Evolutionary conservation across 2,113 vertebrate genomes (phyloP).

Genomic region (Poeciliopsis retropinna): DNA sequence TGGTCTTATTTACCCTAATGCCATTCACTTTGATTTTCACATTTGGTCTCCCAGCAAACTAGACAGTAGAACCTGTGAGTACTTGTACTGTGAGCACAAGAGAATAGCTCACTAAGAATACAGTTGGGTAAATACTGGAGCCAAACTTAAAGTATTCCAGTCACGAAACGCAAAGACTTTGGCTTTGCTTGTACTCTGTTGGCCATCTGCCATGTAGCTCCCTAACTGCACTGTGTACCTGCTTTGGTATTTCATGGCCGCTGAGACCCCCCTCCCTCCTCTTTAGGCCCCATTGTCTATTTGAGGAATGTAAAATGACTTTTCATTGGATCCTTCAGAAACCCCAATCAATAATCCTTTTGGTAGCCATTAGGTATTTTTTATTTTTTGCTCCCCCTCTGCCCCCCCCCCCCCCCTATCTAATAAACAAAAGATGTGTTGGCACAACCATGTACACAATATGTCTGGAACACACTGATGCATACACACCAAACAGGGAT

Average conservation of each 20-base stretch:
- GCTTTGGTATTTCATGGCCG: slow-evolving; percentile 66
- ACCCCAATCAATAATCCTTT: slow-evolving; percentile 71
- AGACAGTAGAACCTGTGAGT: slow-evolving; percentile 50
- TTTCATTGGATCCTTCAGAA: slow-evolving; percentile 67
- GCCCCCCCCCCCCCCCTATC: slow-evolving; percentile 5
- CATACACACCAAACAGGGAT: slow-evolving; percentile 71
- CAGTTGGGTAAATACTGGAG: slow-evolving; percentile 27
- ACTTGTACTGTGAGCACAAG: slow-evolving; percentile 48
- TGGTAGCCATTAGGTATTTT: slow-evolving; percentile 49
- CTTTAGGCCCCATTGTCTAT: slow-evolving; percentile 73
- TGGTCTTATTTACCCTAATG: slow-evolving; percentile 84
- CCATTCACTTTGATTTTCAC: slow-evolving; percentile 85
- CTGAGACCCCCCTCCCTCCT: slow-evolving; percentile 76
- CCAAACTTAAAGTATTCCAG: slow-evolving; percentile 35
- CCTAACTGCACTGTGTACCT: slow-evolving; percentile 67
- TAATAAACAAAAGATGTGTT: slow-evolving; percentile 58
- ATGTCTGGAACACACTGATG: slow-evolving; percentile 32
- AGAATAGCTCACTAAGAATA: slow-evolving; percentile 28
- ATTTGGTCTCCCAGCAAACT: slow-evolving; percentile 72
- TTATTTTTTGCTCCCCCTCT: slow-evolving; percentile 39
- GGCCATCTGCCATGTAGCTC: slow-evolving; percentile 64
- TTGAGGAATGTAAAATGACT: slow-evolving; percentile 78
- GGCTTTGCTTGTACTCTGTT: slow-evolving; percentile 47
- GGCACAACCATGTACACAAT: slow-evolving; percentile 44
- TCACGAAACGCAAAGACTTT: slow-evolving; percentile 44